A percentile compares a stretch with the other conserved stretches of the same genome.
These are phyloP conservation scores for Psix sp. DNA, from an alignment of 1,140 invertebrate genomes.

Conservation along the genomic window DNA sequence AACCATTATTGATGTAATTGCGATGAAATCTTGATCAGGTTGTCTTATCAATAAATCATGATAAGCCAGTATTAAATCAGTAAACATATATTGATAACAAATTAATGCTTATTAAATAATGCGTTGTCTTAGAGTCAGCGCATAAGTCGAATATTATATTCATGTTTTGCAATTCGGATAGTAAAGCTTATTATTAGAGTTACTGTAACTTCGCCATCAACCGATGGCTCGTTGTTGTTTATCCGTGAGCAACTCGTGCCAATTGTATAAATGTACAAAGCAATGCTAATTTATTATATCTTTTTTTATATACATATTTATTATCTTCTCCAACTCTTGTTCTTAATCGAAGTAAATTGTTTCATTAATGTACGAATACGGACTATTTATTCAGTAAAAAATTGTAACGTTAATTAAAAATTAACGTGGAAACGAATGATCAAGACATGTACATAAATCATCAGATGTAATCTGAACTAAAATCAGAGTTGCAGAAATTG, in stretches of 20 bases:
- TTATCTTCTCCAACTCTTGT: not conserved
- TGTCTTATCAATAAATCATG: no score
- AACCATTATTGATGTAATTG: no score
- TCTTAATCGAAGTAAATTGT: conserved; percentile 1
- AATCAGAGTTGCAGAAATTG: conserved; percentile 26
- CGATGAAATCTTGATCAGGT: no score
- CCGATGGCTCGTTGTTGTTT: conserved; percentile 19
- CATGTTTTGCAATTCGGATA: no score
- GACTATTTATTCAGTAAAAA: no score
- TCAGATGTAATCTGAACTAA: conserved; percentile 16
- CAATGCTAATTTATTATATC: conserved; percentile 68
- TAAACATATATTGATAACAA: no score
- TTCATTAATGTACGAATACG: no score
- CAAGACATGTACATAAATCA: conserved; percentile 6
- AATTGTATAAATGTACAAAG: conserved; percentile 77
- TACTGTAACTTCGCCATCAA: conserved; percentile 53
- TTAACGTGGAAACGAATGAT: not conserved
- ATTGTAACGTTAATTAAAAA: no score
- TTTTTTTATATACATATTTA: not conserved
- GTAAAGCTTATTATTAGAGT: conserved; percentile 12
- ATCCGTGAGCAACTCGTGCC: conserved; percentile 59
- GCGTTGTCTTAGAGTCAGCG: no score
- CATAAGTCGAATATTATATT: no score
- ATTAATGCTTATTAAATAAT: no score
- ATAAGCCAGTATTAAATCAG: no score